Evolutionary conservation across 1,140 invertebrate genomes (phyloP).

Genomic region (Potamilus streckersoni): DNA sequence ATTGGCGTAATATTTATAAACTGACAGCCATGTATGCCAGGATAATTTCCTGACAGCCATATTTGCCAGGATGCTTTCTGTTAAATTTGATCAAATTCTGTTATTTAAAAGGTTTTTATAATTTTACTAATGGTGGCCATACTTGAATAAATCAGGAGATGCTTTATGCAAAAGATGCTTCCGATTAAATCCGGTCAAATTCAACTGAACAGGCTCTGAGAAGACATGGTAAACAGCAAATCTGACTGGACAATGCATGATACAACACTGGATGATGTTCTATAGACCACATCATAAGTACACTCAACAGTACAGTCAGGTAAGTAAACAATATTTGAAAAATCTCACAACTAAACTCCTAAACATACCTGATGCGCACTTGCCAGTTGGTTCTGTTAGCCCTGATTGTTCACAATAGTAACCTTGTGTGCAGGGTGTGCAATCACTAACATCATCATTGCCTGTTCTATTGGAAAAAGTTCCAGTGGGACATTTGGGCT

Average conservation of each 20-base stretch:
- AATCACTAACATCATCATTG: constrained; percentile 40
- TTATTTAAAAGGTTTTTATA: too few species aligned
- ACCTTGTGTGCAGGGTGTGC: constrained; percentile 55
- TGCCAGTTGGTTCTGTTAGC: constrained; percentile 55
- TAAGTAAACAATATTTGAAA: neutral
- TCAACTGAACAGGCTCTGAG: too few species aligned
- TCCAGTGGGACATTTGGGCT: constrained; percentile 54
- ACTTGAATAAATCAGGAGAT: too few species aligned
- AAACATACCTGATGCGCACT: constrained; percentile 53
- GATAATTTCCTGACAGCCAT: too few species aligned
- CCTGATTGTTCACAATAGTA: constrained; percentile 60
- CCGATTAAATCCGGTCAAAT: too few species aligned
- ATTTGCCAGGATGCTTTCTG: too few species aligned
- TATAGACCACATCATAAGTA: neutral
- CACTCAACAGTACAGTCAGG: neutral
- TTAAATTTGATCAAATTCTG: too few species aligned
- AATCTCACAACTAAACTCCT: too few species aligned
- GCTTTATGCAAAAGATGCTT: too few species aligned
- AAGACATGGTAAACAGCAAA: too few species aligned
- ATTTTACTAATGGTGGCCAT: too few species aligned
- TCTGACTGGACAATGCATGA: neutral
- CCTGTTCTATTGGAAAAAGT: constrained; percentile 60
- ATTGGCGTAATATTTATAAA: neutral
- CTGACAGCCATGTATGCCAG: too few species aligned
- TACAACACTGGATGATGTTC: neutral